Base-by-base conservation (phyloP, 2,797 vertebrate species). In the Cynopterus sphinx region DNA sequence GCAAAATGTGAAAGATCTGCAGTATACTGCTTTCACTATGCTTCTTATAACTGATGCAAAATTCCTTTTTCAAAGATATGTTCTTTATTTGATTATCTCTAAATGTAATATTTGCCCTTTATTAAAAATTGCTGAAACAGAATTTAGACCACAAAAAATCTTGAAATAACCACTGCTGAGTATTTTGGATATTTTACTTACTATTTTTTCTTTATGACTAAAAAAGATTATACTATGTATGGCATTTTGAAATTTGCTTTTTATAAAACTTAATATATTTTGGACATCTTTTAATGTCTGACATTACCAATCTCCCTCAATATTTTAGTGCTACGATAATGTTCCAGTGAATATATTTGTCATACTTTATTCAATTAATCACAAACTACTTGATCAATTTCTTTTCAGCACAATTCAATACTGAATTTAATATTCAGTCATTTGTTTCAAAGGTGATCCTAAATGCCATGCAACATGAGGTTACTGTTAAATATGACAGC, bases 181-280 rank as follows among this genome's bases (percentile, higher is more conserved):
- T 2, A 49, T 55, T 75, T 89, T 73, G 13, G 46, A 39, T 67
- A 81, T 68, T 59, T 75, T 59, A 63, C 5, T 61, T n/a, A 67
- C 1, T 33, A 68, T 26, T 93, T 95, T 97, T 87, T 39, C 61
- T 91, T 26, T 61, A 24, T 63, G 53, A 81, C 53, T 97, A 93
- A 82, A 82, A 84, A 71, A 92, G 49, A 86, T 63, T 17, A 96
- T 1, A 78, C 61, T 91, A 84, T 43, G 55, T 43, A 31, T 0
- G 51, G 53, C 79, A 41, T n/a, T 93, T 95, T 63, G 39, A 79
- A 55, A 55, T 81, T 78, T 79, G 22, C 6, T 43, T 46, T 71
- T 31, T 49, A 31, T 26, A 15, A 36, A 78, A 59, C 12, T 67
- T n/a, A 9, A 41, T 73, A n/a, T 16, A 49, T 41, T 39, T 78